phyloP scores from a whole-genome alignment of 2,888 invertebrate species.

The Emmelina monodactyla region DNA sequence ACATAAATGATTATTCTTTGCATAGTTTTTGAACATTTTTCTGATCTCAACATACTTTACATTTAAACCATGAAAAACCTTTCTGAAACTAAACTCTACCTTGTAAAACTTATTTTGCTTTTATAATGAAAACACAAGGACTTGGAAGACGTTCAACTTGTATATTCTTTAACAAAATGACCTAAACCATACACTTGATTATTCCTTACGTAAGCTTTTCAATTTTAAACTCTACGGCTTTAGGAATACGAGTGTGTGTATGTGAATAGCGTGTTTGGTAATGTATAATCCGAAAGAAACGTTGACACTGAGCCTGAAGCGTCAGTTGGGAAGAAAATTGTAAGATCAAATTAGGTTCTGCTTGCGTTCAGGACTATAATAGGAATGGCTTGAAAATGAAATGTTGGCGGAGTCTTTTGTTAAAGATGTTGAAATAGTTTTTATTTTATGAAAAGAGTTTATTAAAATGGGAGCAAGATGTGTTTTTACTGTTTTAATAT shows the following conservation, averaged over 20 bases:
- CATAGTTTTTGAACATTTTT: too few species aligned
- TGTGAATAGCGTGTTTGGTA: conserved; percentile 22
- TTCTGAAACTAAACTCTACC: conserved; percentile 43
- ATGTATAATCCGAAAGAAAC: conserved; percentile 51
- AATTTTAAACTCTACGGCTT: conserved; percentile 19
- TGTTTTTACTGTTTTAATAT: too few species aligned
- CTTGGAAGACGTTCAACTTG: conserved; percentile 46
- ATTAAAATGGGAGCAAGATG: too few species aligned
- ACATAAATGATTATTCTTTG: too few species aligned
- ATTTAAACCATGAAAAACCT: conserved; percentile 31
- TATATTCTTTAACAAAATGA: conserved; percentile 43
- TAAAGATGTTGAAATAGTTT: too few species aligned
- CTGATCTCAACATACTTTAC: too few species aligned
- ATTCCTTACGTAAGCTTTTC: conserved; percentile 21
- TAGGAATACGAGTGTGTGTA: conserved; percentile 14
- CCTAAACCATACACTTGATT: conserved; percentile 42
- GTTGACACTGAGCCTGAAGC: conserved; percentile 52
- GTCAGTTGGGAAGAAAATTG: conserved; percentile 44
- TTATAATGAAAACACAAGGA: conserved; percentile 45
- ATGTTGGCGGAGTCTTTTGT: conserved; percentile 22
- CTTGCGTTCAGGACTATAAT: conserved; percentile 40
- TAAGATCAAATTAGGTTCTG: conserved; percentile 52
- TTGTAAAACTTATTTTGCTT: conserved; percentile 41
- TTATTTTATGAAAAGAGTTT: too few species aligned
- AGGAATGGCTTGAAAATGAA: conserved; percentile 38